These are phyloP conservation scores for Minunthozetes semirufus DNA, from an alignment of 2,888 invertebrate genomes.

Conservation along the genomic window DNA sequence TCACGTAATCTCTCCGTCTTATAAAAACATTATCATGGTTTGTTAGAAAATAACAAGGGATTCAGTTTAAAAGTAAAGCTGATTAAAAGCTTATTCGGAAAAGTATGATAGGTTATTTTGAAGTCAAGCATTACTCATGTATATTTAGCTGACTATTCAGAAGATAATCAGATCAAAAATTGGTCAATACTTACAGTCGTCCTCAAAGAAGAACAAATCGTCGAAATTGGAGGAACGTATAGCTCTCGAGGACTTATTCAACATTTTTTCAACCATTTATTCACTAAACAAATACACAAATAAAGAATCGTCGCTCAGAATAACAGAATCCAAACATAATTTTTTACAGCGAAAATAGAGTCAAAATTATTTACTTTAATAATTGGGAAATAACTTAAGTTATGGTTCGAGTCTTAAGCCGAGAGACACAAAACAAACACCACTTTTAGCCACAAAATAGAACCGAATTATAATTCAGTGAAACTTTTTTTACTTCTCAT, in stretches of 20 bases:
- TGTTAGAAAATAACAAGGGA: no score
- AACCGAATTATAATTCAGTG: background rate
- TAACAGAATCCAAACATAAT: background rate
- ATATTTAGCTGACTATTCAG: no score
- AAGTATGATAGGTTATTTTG: background rate
- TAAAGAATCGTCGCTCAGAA: background rate
- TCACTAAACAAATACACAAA: background rate
- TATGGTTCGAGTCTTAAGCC: no score
- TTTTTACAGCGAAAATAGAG: background rate
- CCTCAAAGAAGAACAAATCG: constrained; percentile 22
- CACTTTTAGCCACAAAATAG: background rate
- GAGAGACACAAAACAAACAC: background rate
- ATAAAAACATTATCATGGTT: no score
- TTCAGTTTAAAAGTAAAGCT: no score
- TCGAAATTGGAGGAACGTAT: background rate
- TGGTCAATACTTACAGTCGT: constrained; percentile 10
- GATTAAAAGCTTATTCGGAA: no score
- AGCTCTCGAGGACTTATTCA: background rate
- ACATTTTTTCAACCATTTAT: background rate
- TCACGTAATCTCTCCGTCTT: no score
- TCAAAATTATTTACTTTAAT: no score
- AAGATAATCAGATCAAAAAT: background rate
- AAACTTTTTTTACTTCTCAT: background rate
- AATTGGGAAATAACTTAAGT: no score
- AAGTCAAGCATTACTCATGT: background rate